Percentiles rank a stretch among this genome's conserved stretches.
These are phyloP conservation scores for Danio kyathit DNA, from an alignment of 2,797 vertebrate genomes.

Conservation along the genomic window DNA sequence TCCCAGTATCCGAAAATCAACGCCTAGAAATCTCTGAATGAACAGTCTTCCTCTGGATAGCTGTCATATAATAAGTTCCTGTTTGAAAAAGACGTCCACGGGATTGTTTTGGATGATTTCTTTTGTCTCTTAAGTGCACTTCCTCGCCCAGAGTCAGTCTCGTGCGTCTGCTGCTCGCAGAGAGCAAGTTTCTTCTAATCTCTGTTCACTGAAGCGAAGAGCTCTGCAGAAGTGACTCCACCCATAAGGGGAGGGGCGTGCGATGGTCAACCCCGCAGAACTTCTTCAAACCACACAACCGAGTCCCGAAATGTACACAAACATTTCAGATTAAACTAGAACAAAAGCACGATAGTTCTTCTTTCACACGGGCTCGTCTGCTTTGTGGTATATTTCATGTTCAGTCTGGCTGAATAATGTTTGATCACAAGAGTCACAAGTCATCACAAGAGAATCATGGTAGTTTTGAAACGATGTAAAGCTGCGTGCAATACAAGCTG, in stretches of 20 bases:
- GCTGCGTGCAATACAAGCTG: background rate
- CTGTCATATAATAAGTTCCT: constrained; percentile 8
- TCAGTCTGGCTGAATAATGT: background rate
- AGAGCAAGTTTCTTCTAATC: background rate
- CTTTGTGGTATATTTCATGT: constrained; percentile 21
- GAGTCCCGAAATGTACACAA: constrained; percentile 6
- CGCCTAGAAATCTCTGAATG: constrained; percentile 9
- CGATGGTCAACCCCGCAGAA: background rate
- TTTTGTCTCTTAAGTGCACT: constrained; percentile 59
- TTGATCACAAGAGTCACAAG: constrained; percentile 25
- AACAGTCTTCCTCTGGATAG: background rate
- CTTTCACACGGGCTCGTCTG: background rate
- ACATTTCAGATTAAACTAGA: constrained; percentile 21
- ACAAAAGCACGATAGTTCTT: constrained; percentile 12
- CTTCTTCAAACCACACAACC: background rate
- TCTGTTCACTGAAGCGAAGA: background rate
- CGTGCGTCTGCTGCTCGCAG: background rate
- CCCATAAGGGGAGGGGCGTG: background rate
- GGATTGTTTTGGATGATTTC: constrained; percentile 53
- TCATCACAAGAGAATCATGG: background rate
- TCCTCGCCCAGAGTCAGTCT: constrained; percentile 47
- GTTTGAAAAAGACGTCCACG: constrained; percentile 28
- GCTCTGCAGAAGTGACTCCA: background rate
- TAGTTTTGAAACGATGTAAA: background rate
- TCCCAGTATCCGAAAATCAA: background rate